phyloP scores from a whole-genome alignment of 2,888 invertebrate species.

The Drosophila limbata region DNA sequence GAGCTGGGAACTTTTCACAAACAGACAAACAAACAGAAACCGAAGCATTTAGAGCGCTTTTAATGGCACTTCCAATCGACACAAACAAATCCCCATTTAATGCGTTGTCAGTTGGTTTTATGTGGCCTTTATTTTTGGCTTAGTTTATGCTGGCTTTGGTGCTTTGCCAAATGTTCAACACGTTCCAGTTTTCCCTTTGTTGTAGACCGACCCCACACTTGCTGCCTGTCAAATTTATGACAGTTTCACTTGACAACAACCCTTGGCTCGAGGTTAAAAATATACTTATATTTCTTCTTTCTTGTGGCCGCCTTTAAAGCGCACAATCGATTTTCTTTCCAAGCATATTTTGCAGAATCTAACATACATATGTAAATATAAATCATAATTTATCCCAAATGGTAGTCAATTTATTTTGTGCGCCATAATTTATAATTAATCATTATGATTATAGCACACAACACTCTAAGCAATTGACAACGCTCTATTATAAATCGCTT shows the following conservation, averaged over 20 bases:
- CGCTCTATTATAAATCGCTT: slow-evolving; percentile 17
- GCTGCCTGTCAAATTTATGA: slow-evolving; percentile 68
- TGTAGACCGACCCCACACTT: slow-evolving; percentile 37
- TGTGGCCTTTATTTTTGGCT: slow-evolving; percentile 5
- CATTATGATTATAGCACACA: slow-evolving; percentile 18
- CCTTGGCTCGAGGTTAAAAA: slow-evolving; percentile 8
- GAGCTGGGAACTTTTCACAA: slow-evolving; percentile 24
- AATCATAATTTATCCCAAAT: slow-evolving; percentile 45
- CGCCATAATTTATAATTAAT: slow-evolving; percentile 35
- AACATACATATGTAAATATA: slow-evolving; percentile 25
- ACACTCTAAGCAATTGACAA: slow-evolving; percentile 1
- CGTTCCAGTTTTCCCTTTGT: slow-evolving; percentile 54
- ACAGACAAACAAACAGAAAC: slow-evolving; percentile 14
- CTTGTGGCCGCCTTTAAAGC: slow-evolving; percentile 5
- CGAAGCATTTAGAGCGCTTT: slow-evolving; percentile 25
- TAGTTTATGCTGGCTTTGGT: slow-evolving; percentile 41
- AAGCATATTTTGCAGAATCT: background rate
- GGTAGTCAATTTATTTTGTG: slow-evolving; percentile 34
- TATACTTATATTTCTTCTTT: slow-evolving; percentile 4
- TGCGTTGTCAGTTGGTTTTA: slow-evolving; percentile 24
- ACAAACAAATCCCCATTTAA: slow-evolving; percentile 42
- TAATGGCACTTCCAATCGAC: slow-evolving; percentile 34
- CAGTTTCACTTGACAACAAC: slow-evolving; percentile 62
- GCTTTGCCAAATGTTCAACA: slow-evolving; percentile 72
- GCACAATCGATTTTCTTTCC: slow-evolving; percentile 40